These are phyloP conservation scores for Rhombomys opimus DNA, from an alignment of 2,113 vertebrate genomes.

Conservation along the genomic window DNA sequence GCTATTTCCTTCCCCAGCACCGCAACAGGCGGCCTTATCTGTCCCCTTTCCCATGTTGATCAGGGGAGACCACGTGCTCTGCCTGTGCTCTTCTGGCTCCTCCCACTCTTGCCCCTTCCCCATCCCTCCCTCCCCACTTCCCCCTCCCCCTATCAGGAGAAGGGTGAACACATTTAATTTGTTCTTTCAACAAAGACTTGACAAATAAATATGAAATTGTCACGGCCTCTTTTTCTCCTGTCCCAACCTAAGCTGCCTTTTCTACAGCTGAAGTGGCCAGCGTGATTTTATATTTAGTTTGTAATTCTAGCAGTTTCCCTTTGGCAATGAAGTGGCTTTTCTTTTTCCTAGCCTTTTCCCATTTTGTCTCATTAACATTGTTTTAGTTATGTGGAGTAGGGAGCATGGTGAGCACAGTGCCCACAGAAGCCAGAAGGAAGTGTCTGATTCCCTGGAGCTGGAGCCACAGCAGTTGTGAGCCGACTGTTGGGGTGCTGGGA, in stretches of 20 bases:
- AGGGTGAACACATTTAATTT: background rate
- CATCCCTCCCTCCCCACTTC: too few species aligned
- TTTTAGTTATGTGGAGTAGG: too few species aligned
- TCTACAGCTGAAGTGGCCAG: background rate
- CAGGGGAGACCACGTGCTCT: background rate
- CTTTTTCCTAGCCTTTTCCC: background rate
- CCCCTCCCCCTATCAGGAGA: background rate
- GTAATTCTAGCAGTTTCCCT: background rate
- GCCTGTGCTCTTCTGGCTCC: background rate
- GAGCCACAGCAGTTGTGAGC: background rate
- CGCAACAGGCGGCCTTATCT: slow-evolving; percentile 9
- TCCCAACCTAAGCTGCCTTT: background rate
- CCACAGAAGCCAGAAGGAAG: background rate
- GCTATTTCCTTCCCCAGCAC: slow-evolving; percentile 42
- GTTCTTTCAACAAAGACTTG: slow-evolving; percentile 28
- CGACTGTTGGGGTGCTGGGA: background rate
- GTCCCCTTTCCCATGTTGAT: slow-evolving; percentile 31
- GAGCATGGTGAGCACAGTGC: background rate
- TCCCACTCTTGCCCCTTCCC: background rate
- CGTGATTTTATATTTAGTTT: background rate
- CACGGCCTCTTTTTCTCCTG: background rate
- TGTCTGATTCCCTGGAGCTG: background rate
- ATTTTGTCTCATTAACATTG: background rate
- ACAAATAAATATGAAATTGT: background rate
- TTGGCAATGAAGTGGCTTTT: background rate